Conservation (phyloP, 2,113 vertebrate species). For the Orcinus orca region DNA sequence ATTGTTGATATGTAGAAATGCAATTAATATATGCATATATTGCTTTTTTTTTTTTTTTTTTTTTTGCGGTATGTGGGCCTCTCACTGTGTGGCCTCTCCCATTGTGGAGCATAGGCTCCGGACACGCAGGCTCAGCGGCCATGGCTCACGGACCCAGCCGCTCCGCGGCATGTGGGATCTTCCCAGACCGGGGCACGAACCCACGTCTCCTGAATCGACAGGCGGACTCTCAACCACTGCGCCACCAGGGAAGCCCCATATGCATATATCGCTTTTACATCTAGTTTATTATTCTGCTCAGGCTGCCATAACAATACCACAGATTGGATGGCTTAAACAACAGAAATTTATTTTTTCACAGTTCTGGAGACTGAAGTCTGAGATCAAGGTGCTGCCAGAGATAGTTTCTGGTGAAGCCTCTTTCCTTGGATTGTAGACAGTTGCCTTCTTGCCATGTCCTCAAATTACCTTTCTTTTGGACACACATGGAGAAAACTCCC, state of each 20-base stretch:
- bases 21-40: background rate
- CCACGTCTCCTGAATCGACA: rapidly evolving
- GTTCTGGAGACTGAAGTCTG: background rate
- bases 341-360: background rate
- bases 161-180: no score
- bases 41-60: no score
- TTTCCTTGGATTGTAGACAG: no score
- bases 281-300: no score
- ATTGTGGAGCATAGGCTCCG: no score
- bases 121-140: no score
- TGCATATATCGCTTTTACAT: background rate
- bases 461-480: background rate
- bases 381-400: background rate
- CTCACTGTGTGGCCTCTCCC: no score
- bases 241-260: background rate
- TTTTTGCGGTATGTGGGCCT: no score
- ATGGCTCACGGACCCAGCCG: no score
- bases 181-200: no score
- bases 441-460: background rate
- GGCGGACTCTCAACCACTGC: no score
- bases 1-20: background rate
- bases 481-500: background rate
- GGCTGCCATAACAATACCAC: background rate
- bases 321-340: background rate
- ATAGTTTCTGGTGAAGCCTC: background rate